These are phyloP conservation scores for Notothenia coriiceps DNA, from an alignment of 2,113 vertebrate genomes.

Conservation along the genomic window DNA sequence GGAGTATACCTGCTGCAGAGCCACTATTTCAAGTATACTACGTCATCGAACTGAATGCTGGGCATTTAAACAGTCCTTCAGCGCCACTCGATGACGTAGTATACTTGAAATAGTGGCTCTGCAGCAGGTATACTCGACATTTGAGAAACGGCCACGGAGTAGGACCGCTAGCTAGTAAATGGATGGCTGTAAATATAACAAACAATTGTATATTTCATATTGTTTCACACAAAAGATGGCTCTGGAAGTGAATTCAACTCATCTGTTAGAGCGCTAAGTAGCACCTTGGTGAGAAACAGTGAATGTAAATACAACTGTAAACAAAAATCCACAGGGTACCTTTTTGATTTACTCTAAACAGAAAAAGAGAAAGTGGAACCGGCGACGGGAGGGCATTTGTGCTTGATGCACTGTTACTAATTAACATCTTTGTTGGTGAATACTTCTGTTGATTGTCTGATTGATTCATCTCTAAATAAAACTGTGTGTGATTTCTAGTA, in stretches of 20 bases:
- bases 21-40: too few relatives aligned
- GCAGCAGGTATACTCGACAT: too few relatives aligned
- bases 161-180: background rate
- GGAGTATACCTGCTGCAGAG: too few relatives aligned
- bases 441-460: background rate
- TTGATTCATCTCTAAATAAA: background rate
- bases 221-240: background rate
- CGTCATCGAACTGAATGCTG: too few relatives aligned
- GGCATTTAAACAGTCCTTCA: too few relatives aligned
- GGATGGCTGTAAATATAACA: background rate
- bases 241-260: background rate
- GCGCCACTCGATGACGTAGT: too few relatives aligned
- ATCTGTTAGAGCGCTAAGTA: too few relatives aligned
- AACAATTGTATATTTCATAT: background rate
- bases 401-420: background rate
- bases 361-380: background rate
- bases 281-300: background rate
- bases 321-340: background rate
- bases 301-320: background rate
- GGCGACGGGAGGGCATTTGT: background rate
- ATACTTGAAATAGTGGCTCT: too few relatives aligned
- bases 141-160: too few relatives aligned
- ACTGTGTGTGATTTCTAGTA: background rate
- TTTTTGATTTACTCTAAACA: conserved; percentile 1
- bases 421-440: background rate